phyloP scores from a whole-genome alignment of 1,140 invertebrate species.

The Temnothorax nylanderi region DNA sequence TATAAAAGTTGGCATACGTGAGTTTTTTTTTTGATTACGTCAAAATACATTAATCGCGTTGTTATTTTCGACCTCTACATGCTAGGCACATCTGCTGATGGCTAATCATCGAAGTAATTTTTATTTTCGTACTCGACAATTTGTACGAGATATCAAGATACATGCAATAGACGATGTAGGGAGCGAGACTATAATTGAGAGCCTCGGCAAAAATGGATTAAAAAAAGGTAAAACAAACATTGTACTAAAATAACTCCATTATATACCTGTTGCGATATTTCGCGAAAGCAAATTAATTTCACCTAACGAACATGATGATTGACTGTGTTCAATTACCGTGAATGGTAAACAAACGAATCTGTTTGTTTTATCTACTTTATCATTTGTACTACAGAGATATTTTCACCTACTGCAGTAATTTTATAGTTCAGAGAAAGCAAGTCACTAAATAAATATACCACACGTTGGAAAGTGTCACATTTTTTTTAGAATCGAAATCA shows the following conservation, averaged over 20 bases:
- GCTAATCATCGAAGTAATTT: constrained; percentile 8
- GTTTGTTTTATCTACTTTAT: neutral
- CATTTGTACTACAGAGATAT: neutral
- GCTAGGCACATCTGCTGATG: neutral
- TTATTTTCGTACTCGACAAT: constrained; percentile 14
- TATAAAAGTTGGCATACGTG: neutral
- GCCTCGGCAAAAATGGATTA: neutral
- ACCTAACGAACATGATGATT: neutral
- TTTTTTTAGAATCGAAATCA: neutral
- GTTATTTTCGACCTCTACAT: constrained; percentile 46
- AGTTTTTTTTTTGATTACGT: neutral
- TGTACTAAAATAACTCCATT: neutral
- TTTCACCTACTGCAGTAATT: neutral
- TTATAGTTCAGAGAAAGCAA: neutral
- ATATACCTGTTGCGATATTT: neutral
- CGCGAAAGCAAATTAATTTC: constrained; percentile 30
- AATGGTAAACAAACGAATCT: neutral
- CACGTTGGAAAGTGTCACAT: neutral
- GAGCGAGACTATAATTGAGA: neutral
- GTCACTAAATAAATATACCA: neutral
- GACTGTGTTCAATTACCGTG: neutral
- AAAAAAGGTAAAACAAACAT: constrained; percentile 21
- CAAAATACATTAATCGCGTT: constrained; percentile 45
- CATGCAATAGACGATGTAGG: neutral
- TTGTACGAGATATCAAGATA: neutral